Evolutionary conservation across 2,888 invertebrate genomes (phyloP), one percentile per base, ranked within the genome.

Genomic region (Hyppa rectilinea): DNA sequence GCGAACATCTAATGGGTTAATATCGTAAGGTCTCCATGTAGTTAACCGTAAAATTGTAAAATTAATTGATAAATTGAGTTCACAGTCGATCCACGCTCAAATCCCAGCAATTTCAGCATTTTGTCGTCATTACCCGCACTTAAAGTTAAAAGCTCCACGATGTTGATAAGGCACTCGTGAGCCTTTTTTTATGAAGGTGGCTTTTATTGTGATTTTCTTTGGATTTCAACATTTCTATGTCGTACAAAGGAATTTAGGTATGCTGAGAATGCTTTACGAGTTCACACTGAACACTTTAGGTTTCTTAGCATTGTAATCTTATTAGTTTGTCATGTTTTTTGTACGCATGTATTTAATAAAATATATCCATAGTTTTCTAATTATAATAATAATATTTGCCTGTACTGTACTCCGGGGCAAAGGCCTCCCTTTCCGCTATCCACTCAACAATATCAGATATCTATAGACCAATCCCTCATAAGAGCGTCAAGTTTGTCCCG

Each of bases 161-260:
- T 78, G 81, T 72, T 74, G 67, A 70, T 71, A 77, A 82, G 79
- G 72, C 58, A 75, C 68, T 74, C 52, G 74, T 78, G 72, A 52
- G 45, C 43, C 50, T 20, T 78, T 20, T 78, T 75, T 60, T 75
- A 40, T 47, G 52, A 47, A 65, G 75, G 60, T 66, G 38, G 52
- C 58, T 68, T 55, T 62, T 63, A 67, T 67, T 68, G 67, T 67
- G 53, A 62, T 68, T 75, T 80, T 67, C 61, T 53, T 58, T 53
- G 38, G n/a, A 40, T 77, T 75, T 60, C 23, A 34, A 53, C 34
- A 61, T 56, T 61, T 31, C 31, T 45, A 12, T 78, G 58, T 59
- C 7, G 52, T 9, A 75, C 23, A 70, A 58, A 69, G 12, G 53
- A 55, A 17, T 77, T 77, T 17, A 59, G 69, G 75, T 47, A 66